Evolutionary conservation across 92 coral and sea anemone genomes (phyloP), one percentile per base, ranked within the genome.

Genomic region (Nematostella vectensis): DNA sequence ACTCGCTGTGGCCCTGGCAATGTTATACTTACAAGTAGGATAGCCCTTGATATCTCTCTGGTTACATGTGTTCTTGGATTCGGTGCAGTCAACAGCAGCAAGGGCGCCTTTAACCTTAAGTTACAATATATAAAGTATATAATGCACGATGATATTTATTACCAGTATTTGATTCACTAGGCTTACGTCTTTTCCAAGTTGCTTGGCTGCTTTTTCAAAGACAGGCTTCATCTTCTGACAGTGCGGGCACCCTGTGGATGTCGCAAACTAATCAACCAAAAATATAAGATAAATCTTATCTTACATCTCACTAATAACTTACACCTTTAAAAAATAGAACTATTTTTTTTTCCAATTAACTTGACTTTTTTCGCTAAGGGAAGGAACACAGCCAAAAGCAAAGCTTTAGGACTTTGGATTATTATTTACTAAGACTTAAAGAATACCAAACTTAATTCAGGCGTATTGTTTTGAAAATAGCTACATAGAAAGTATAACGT

Each of bases 211-310:
- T 42, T 83, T 65, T 13, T 76, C 88, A 68, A 56, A 93, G 26
- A 81, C 93, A n/a, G 96, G 96, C 70, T 93, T 93, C 1, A 83
- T 56, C 55, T 68, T 93, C 68, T 86, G 78, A 39, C 99, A 93
- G 44, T 93, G 99, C 11, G 96, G 93, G 58, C 99, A 93, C 99
- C 99, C 99, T 93, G 38, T 33, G 39, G 57, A 22, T 37, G 1
- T 26, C 28, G 54, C 23, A 27, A 15, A 6, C 23, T 30, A 28
- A n/a, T n/a, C n/a, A n/a, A n/a, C n/a, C n/a, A 24, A 55, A 9
- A 16, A 24, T 1, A 39, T 50, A 9, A 55, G 55, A 47, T 11
- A n/a, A 17, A 0, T 31, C 13, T 19, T 25, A 2, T 2, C 28
- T 17, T 52, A n/a, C 27, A 52, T n/a, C n/a, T n/a, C n/a, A n/a